phyloP scores from a whole-genome alignment of 1,140 invertebrate genomes.

The Thalassaphorura encarpata region DNA sequence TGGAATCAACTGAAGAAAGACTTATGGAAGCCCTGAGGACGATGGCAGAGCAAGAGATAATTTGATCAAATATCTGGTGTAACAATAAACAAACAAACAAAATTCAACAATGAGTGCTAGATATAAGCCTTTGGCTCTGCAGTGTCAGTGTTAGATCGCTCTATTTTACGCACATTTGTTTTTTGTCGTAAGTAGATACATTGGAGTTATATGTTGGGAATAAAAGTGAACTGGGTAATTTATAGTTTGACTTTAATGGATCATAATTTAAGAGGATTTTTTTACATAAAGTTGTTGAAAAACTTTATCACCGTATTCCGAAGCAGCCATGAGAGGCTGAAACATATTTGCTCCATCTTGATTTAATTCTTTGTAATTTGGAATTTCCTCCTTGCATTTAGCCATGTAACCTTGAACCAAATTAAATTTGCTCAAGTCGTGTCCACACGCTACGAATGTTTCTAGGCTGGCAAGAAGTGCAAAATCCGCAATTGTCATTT shows the following conservation, averaged over 20 bases:
- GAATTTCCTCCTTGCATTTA: conserved; percentile 42
- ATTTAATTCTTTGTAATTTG: not conserved
- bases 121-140: too few relatives aligned
- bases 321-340: too few relatives aligned
- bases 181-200: too few relatives aligned
- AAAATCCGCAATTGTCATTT: conserved; percentile 53
- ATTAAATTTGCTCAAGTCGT: conserved; percentile 51
- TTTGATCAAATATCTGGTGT: too few relatives aligned
- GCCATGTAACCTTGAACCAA: conserved; percentile 55
- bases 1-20: conserved; percentile 19
- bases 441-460: conserved; percentile 47
- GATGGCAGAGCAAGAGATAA: conserved; percentile 27
- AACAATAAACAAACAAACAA: too few relatives aligned
- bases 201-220: not conserved
- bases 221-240: not conserved
- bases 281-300: not conserved
- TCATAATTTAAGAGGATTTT: not conserved
- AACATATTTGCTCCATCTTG: not conserved
- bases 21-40: conserved; percentile 24
- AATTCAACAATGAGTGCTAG: too few relatives aligned
- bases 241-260: not conserved
- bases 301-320: too few relatives aligned
- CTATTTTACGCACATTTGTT: too few relatives aligned
- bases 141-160: too few relatives aligned
- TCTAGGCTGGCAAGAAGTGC: conserved; percentile 28